Evolutionary conservation across 2,888 invertebrate genomes (phyloP).

Genomic region (Polylopha cassiicola): DNA sequence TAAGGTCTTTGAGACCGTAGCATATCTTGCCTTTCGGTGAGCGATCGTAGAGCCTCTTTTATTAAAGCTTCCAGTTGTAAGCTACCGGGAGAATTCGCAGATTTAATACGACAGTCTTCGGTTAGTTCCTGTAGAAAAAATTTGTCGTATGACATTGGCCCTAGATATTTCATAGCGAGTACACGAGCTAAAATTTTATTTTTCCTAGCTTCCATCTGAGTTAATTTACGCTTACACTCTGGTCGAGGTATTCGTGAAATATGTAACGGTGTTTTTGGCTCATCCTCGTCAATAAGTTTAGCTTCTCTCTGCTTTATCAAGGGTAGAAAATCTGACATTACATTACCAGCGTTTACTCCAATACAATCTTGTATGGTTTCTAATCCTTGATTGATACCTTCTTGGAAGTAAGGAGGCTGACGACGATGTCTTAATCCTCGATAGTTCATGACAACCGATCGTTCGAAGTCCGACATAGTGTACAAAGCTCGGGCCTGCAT

Average conservation of each 20-base stretch:
- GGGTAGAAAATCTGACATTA: constrained; percentile 63
- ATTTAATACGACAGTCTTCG: constrained; percentile 52
- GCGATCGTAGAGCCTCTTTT: constrained; percentile 53
- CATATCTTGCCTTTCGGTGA: constrained; percentile 65
- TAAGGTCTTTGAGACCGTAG: constrained; percentile 64
- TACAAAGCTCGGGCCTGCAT: constrained; percentile 70
- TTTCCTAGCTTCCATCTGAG: constrained; percentile 64
- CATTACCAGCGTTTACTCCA: constrained; percentile 61
- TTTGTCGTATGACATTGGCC: constrained; percentile 70
- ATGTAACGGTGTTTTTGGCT: constrained; percentile 43
- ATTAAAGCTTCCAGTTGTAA: constrained; percentile 42
- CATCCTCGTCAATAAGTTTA: constrained; percentile 36
- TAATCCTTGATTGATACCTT: constrained; percentile 66
- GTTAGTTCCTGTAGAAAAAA: constrained; percentile 59
- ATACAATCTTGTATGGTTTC: constrained; percentile 71
- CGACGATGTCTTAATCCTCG: constrained; percentile 52
- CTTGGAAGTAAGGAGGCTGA: constrained; percentile 65
- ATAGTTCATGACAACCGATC: constrained; percentile 65
- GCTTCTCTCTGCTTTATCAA: constrained; percentile 60
- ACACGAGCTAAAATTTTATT: constrained; percentile 57
- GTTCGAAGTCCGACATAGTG: constrained; percentile 68
- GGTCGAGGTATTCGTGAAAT: constrained; percentile 58
- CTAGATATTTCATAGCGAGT: constrained; percentile 69
- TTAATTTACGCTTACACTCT: constrained; percentile 49
- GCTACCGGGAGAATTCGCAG: constrained; percentile 59